phyloP scores from a whole-genome alignment of 1,140 invertebrate genomes.

The Drosophila tropicalis region DNA sequence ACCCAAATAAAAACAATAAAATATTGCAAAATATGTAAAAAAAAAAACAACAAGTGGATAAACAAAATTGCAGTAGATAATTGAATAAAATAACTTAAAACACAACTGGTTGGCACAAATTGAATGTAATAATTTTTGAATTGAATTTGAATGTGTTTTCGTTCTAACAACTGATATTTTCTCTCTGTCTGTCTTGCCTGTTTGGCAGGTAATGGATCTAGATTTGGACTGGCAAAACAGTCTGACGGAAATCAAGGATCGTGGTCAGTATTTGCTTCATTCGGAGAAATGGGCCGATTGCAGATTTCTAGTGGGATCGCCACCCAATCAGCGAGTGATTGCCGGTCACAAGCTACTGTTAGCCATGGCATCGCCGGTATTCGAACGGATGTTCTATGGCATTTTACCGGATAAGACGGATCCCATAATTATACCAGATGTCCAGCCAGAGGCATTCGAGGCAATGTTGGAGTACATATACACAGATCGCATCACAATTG shows the following conservation, averaged over 20 bases:
- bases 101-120: background rate
- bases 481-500: constrained; percentile 90
- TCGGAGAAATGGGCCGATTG: constrained; percentile 91
- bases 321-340: constrained; percentile 88
- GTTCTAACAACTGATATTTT: background rate
- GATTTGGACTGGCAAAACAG: constrained; percentile 89
- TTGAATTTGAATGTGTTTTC: background rate
- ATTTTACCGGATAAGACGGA: constrained; percentile 88
- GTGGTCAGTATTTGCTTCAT: constrained; percentile 88
- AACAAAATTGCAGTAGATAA: background rate
- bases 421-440: constrained; percentile 91
- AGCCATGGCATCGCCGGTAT: constrained; percentile 93
- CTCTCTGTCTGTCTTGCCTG: background rate
- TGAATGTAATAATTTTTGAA: constrained; percentile 1
- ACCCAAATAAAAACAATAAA: no score
- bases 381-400: constrained; percentile 91
- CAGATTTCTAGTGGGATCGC: constrained; percentile 91
- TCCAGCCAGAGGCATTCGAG: constrained; percentile 93
- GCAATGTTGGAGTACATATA: constrained; percentile 92
- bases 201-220: constrained; percentile 49
- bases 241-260: constrained; percentile 87
- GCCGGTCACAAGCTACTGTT: constrained; percentile 91
- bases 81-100: background rate
- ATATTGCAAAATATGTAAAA: no score
- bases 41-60: background rate